Evolutionary conservation across 2,888 invertebrate species (phyloP).

Genomic region (Campaea margaritaria): DNA sequence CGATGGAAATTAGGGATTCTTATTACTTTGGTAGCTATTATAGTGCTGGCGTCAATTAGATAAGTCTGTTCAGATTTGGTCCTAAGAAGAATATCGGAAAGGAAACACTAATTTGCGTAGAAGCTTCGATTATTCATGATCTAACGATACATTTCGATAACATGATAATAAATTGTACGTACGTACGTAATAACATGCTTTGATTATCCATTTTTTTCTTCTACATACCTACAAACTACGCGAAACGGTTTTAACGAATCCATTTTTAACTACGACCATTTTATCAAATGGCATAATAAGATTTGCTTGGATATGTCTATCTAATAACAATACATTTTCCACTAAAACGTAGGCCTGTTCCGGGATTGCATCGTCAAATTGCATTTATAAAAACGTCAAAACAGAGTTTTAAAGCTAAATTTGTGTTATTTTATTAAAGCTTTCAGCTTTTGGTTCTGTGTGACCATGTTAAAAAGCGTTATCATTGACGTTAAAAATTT

Average conservation of each 20-base stretch:
- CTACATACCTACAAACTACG: slow-evolving; percentile 77
- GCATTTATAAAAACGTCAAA: slow-evolving; percentile 45
- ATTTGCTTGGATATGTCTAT: slow-evolving; percentile 61
- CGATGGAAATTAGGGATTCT: too few species aligned
- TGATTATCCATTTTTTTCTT: slow-evolving; percentile 61
- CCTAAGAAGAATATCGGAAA: slow-evolving; percentile 52
- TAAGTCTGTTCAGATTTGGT: slow-evolving; percentile 20
- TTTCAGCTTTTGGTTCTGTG: slow-evolving; percentile 49
- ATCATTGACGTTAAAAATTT: slow-evolving; percentile 36
- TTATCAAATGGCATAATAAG: slow-evolving; percentile 61
- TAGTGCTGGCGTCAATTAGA: slow-evolving; percentile 6
- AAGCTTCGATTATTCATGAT: slow-evolving; percentile 69
- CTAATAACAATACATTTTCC: slow-evolving; percentile 70
- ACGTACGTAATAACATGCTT: slow-evolving; percentile 75
- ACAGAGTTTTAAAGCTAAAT: slow-evolving; percentile 58
- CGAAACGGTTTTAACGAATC: slow-evolving; percentile 75
- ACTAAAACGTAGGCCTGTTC: slow-evolving; percentile 73
- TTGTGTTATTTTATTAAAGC: slow-evolving; percentile 64
- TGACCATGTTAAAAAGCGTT: slow-evolving; percentile 54
- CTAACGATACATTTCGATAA: slow-evolving; percentile 80
- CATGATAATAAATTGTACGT: slow-evolving; percentile 78
- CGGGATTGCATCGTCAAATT: slow-evolving; percentile 44
- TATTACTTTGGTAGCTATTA: neutral
- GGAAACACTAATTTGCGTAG: slow-evolving; percentile 66
- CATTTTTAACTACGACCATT: slow-evolving; percentile 71